Conservation (phyloP, 1,140 invertebrate species). For the Euwallacea fornicatus region DNA sequence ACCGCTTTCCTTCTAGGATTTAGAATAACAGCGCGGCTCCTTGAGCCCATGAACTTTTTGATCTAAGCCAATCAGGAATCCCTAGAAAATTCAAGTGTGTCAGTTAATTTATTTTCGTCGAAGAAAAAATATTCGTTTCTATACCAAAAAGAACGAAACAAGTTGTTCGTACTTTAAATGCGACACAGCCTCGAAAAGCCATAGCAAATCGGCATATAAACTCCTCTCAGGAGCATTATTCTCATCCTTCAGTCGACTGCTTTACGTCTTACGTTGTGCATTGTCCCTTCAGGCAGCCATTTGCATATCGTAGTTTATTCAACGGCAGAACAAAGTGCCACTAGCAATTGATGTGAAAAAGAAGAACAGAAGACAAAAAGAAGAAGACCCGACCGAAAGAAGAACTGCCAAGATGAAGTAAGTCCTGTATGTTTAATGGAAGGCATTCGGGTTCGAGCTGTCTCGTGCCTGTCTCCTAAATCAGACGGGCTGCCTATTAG, state of each 20-base stretch:
- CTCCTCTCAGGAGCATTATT: slow-evolving; percentile 24
- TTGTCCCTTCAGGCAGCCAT: slow-evolving; percentile 36
- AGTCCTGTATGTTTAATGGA: slow-evolving; percentile 33
- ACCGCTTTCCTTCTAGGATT: too few species aligned
- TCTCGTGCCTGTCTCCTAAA: slow-evolving; percentile 36
- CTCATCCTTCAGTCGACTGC: slow-evolving; percentile 26
- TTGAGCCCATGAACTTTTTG: too few species aligned
- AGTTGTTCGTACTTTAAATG: slow-evolving; percentile 5
- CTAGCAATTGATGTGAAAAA: slow-evolving; percentile 35
- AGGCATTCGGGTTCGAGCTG: slow-evolving; percentile 30
- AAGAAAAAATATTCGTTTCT: neutral
- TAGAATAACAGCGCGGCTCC: too few species aligned
- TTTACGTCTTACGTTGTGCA: slow-evolving; percentile 32
- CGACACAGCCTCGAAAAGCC: neutral
- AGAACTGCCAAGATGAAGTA: slow-evolving; percentile 37
- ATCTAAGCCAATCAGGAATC: too few species aligned
- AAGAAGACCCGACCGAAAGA: slow-evolving; percentile 3
- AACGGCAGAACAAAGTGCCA: slow-evolving; percentile 37
- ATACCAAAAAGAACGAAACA: neutral
- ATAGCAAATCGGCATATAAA: slow-evolving; percentile 28
- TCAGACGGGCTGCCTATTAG: slow-evolving; percentile 37
- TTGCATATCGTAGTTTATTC: slow-evolving; percentile 39
- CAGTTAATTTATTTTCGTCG: too few species aligned
- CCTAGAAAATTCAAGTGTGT: too few species aligned
- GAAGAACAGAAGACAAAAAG: slow-evolving; percentile 22